phyloP scores from a whole-genome alignment of 2,888 invertebrate species.

The Ecliptopera silaceata region DNA sequence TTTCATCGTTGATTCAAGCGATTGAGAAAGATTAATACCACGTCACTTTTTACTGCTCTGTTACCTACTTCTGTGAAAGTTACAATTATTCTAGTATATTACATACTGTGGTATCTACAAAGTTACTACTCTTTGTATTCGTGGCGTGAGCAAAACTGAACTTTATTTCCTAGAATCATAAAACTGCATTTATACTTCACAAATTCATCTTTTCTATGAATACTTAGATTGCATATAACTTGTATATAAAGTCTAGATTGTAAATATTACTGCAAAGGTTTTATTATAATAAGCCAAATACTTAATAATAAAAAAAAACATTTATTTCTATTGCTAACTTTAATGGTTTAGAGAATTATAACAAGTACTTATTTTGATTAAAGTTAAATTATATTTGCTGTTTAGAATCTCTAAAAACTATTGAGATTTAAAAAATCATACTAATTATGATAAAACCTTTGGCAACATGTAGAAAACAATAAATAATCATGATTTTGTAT shows the following conservation, averaged over 20 bases:
- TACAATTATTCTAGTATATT: too few relatives aligned
- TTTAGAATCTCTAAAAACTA: too few relatives aligned
- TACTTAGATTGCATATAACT: constrained; percentile 39
- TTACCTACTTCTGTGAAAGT: too few relatives aligned
- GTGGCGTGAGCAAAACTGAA: too few relatives aligned
- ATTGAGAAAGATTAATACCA: neutral
- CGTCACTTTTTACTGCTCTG: too few relatives aligned
- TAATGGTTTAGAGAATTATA: too few relatives aligned
- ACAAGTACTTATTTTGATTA: too few relatives aligned
- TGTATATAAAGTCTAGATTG: constrained; percentile 71
- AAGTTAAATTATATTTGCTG: too few relatives aligned
- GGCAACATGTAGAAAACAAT: constrained; percentile 32
- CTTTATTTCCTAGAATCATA: neutral
- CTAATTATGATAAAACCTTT: constrained; percentile 29
- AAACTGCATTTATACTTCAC: constrained; percentile 32
- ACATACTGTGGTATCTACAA: too few relatives aligned
- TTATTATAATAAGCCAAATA: constrained; percentile 28
- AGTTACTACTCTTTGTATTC: too few relatives aligned
- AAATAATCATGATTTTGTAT: constrained; percentile 60
- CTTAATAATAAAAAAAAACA: too few relatives aligned
- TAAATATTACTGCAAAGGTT: constrained; percentile 61
- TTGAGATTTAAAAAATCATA: neutral
- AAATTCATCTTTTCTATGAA: constrained; percentile 29
- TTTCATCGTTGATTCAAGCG: constrained; percentile 14
- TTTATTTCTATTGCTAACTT: too few relatives aligned